A percentile compares a stretch with the other conserved stretches of the same genome.
These are phyloP conservation scores for Sarcophaga bullata DNA, from an alignment of 1,140 invertebrate genomes.

Conservation along the genomic window DNA sequence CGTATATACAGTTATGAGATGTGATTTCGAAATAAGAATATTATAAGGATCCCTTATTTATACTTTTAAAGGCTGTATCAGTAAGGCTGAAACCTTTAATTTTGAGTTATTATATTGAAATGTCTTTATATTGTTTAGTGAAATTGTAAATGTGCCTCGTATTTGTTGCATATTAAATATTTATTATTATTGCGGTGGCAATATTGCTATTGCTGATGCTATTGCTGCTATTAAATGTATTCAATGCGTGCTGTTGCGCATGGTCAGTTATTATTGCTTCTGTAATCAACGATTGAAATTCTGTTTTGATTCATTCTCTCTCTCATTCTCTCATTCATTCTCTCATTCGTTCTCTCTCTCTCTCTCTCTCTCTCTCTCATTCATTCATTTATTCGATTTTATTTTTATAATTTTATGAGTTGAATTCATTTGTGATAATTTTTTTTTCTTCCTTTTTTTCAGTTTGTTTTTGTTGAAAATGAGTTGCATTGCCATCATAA, in stretches of 20 bases:
- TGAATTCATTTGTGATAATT: not conserved
- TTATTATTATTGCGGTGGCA: not conserved
- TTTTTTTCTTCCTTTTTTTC: not conserved
- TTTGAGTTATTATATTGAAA: slow-evolving; percentile 16
- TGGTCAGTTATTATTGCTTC: slow-evolving; percentile 31
- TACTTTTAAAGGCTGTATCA: too few relatives aligned
- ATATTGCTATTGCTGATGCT: too few relatives aligned
- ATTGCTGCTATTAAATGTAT: not conserved
- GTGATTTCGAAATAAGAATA: too few relatives aligned
- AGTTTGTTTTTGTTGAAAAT: not conserved
- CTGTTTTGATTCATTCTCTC: not conserved
- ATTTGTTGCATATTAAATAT: slow-evolving; percentile 35
- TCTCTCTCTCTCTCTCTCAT: not conserved
- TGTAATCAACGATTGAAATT: not conserved
- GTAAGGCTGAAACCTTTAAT: too few relatives aligned
- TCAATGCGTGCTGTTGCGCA: slow-evolving; percentile 18
- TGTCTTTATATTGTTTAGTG: not conserved
- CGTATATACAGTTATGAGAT: too few relatives aligned
- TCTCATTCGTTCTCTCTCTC: not conserved
- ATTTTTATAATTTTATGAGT: slow-evolving; percentile 16
- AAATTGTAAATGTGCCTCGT: slow-evolving; percentile 25
- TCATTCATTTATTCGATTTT: not conserved
- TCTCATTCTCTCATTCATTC: too few relatives aligned
- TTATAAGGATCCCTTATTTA: too few relatives aligned
- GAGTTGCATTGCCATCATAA: not conserved